phyloP scores from a whole-genome alignment of 2,888 invertebrate species.

The Galeopsomyia nigrocyanea region DNA sequence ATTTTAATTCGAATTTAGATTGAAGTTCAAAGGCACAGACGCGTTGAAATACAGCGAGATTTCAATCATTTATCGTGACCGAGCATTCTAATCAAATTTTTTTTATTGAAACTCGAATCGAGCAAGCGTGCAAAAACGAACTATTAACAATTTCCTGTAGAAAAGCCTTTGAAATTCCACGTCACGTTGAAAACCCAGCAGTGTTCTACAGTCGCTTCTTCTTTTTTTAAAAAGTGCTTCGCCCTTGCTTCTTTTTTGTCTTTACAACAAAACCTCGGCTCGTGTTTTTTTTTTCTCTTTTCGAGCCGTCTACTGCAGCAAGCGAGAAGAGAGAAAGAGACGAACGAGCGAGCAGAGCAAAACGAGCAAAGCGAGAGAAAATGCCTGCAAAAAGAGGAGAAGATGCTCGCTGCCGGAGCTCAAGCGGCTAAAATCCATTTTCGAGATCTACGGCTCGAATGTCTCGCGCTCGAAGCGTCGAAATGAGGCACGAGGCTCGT shows the following conservation, averaged over 20 bases:
- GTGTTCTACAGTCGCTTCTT: not conserved
- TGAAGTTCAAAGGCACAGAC: no score
- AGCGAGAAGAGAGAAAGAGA: not conserved
- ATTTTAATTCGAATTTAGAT: no score
- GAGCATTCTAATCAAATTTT: no score
- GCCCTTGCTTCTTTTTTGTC: not conserved
- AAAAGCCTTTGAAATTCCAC: slow-evolving; percentile 44
- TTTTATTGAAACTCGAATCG: no score
- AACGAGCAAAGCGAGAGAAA: slow-evolving; percentile 5
- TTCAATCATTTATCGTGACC: no score
- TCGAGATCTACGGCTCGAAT: slow-evolving; percentile 34
- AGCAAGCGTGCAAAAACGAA: no score
- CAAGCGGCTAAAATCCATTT: slow-evolving; percentile 47
- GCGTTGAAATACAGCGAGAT: no score
- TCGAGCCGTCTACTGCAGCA: slow-evolving; percentile 6
- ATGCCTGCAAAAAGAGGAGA: slow-evolving; percentile 31
- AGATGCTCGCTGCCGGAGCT: slow-evolving; percentile 26
- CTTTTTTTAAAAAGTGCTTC: slow-evolving; percentile 29
- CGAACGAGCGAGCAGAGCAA: not conserved
- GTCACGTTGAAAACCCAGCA: slow-evolving; percentile 28
- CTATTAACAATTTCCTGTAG: not conserved
- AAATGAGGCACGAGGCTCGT: slow-evolving; percentile 15
- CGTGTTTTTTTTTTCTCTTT: slow-evolving; percentile 24
- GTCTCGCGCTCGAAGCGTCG: slow-evolving; percentile 6
- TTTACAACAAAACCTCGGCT: not conserved